Evolutionary conservation across 2,888 invertebrate species (phyloP).

Genomic region (Cephus rjabovi): DNA sequence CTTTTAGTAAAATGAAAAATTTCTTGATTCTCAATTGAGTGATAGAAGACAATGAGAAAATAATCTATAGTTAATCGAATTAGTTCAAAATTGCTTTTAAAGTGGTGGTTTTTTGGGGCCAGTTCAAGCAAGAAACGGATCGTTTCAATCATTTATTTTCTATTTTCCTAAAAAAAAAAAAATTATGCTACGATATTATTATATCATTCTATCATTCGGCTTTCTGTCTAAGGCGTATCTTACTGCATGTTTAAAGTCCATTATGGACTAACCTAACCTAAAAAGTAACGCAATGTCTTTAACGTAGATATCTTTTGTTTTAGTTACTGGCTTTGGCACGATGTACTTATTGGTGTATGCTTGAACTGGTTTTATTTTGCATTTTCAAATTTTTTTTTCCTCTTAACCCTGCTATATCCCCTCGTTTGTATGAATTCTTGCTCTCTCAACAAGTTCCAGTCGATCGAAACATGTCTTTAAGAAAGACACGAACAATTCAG

Average conservation of each 20-base stretch:
- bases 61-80: background rate
- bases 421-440: conserved; percentile 38
- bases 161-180: background rate
- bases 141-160: background rate
- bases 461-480: conserved; percentile 6
- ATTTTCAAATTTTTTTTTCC: conserved; percentile 1
- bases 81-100: conserved; percentile 17
- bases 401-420: conserved; percentile 31
- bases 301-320: conserved; percentile 2
- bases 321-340: conserved; percentile 12
- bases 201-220: background rate
- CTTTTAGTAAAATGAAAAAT: conserved; percentile 9
- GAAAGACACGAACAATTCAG: background rate
- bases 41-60: background rate
- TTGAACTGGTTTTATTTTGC: conserved; percentile 40
- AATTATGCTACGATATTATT: background rate
- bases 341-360: background rate
- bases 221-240: background rate
- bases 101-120: conserved; percentile 28
- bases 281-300: background rate
- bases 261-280: background rate
- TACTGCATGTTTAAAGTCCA: background rate
- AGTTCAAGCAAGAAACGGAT: conserved; percentile 40
- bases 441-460: conserved; percentile 19
- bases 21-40: background rate